Percentiles rank a stretch among this genome's conserved stretches.
phyloP scores from a whole-genome alignment of 2,888 invertebrate genomes.

The Eupeodes luniger region DNA sequence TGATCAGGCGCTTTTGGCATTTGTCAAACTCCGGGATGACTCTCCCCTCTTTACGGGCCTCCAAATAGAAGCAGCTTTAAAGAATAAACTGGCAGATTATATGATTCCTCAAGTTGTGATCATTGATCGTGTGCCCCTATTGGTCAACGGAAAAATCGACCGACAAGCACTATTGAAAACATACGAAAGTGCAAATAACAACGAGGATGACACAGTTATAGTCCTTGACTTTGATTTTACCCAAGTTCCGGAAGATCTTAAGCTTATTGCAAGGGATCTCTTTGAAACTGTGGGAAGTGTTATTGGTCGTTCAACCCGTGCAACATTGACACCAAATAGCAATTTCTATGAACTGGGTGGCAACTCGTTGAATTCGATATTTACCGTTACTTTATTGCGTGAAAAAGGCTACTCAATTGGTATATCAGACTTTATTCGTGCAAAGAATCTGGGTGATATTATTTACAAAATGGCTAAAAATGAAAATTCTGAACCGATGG shows the following conservation, averaged over 20 bases:
- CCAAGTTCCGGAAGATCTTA: slow-evolving; percentile 86
- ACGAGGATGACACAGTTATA: slow-evolving; percentile 84
- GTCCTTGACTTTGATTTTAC: slow-evolving; percentile 88
- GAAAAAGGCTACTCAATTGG: slow-evolving; percentile 92
- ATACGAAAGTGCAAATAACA: slow-evolving; percentile 90
- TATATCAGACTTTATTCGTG: slow-evolving; percentile 92
- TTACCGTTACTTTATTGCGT: slow-evolving; percentile 90
- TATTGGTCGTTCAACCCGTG: slow-evolving; percentile 87
- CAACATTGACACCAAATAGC: slow-evolving; percentile 87
- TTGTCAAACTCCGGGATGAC: slow-evolving; percentile 85
- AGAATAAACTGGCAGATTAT: slow-evolving; percentile 88
- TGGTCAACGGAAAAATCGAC: slow-evolving; percentile 95
- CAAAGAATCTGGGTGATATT: slow-evolving; percentile 89
- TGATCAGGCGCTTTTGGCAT: slow-evolving; percentile 90
- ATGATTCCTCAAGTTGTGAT: slow-evolving; percentile 92
- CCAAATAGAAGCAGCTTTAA: slow-evolving; percentile 88
- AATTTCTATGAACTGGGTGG: slow-evolving; percentile 95
- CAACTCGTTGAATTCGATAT: slow-evolving; percentile 93
- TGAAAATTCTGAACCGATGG: slow-evolving; percentile 80
- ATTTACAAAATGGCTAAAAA: slow-evolving; percentile 86
- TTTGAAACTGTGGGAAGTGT: slow-evolving; percentile 91
- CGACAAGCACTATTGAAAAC: slow-evolving; percentile 90
- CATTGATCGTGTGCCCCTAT: slow-evolving; percentile 90
- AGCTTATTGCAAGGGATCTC: slow-evolving; percentile 88
- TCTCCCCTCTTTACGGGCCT: slow-evolving; percentile 85